Percentiles rank a stretch among this genome's conserved stretches.
phyloP scores from a whole-genome alignment of 2,797 vertebrate species.

The Girardinus metallicus region DNA sequence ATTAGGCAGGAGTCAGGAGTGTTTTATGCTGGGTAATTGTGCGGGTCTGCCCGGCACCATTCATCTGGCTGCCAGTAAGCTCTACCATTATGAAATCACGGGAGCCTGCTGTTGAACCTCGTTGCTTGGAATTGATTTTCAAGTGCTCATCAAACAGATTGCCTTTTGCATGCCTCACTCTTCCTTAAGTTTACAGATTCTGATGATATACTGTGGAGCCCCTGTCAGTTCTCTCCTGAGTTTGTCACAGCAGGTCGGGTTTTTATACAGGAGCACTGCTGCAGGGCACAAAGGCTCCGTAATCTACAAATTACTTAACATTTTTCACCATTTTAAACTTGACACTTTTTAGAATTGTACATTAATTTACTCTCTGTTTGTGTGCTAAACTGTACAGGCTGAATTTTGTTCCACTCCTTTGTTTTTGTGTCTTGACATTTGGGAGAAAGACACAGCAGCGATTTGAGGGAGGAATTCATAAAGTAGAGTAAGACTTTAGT shows the following conservation, averaged over 20 bases:
- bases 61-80: slow-evolving; percentile 51
- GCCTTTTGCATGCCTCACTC: slow-evolving; percentile 69
- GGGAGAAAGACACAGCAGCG: neutral
- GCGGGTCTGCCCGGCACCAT: slow-evolving; percentile 47
- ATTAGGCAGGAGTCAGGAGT: slow-evolving; percentile 77
- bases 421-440: neutral
- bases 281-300: slow-evolving; percentile 22
- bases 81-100: slow-evolving; percentile 62
- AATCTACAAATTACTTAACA: slow-evolving; percentile 49
- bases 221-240: slow-evolving; percentile 53
- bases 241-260: slow-evolving; percentile 31
- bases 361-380: slow-evolving; percentile 48
- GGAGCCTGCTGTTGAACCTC: slow-evolving; percentile 58
- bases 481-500: neutral
- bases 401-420: slow-evolving; percentile 14
- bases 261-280: slow-evolving; percentile 10
- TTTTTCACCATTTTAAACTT: slow-evolving; percentile 46
- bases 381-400: slow-evolving; percentile 38
- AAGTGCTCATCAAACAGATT: slow-evolving; percentile 67
- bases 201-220: slow-evolving; percentile 32
- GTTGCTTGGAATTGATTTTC: slow-evolving; percentile 73
- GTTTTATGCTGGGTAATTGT: slow-evolving; percentile 75
- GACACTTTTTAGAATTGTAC: slow-evolving; percentile 32
- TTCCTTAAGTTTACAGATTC: slow-evolving; percentile 58
- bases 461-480: neutral